A percentile compares a stretch with the other conserved stretches of the same genome.
phyloP scores from a whole-genome alignment of 2,797 vertebrate genomes.

The Myotis pilosus region DNA sequence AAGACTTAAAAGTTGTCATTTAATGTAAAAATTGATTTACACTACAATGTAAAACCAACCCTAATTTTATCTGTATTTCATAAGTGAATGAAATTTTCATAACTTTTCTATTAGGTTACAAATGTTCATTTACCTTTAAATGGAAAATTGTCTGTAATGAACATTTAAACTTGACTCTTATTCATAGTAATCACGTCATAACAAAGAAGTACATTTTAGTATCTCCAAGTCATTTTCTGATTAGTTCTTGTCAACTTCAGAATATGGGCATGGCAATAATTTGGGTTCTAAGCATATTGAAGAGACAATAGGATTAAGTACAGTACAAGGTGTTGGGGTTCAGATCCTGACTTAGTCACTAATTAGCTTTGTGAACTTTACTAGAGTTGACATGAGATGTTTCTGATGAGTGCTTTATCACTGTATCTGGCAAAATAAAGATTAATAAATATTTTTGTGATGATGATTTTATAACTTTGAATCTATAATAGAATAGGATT shows the following conservation, averaged over 20 bases:
- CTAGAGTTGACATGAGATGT: not conserved
- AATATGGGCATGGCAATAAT: not conserved
- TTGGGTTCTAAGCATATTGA: not conserved
- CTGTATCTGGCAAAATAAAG: not conserved
- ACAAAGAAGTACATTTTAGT: not conserved
- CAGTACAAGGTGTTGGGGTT: not conserved
- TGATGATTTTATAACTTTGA: not conserved
- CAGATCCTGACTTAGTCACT: not conserved
- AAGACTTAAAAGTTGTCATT: not conserved
- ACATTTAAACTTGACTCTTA: not conserved
- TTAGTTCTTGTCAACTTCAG: not conserved
- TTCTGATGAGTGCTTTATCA: not conserved
- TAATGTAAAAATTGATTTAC: not conserved
- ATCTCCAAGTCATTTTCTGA: not conserved
- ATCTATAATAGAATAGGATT: not conserved
- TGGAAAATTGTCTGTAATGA: not conserved
- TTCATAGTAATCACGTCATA: not conserved
- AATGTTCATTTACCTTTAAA: constrained; percentile 31
- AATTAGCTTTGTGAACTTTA: not conserved
- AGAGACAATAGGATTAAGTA: not conserved
- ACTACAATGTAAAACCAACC: not conserved
- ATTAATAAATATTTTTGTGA: not conserved
- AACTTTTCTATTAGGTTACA: not conserved
- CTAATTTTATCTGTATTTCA: not conserved
- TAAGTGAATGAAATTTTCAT: not conserved